phyloP scores from a whole-genome alignment of 2,113 vertebrate genomes.

The Tringa solitaria region DNA sequence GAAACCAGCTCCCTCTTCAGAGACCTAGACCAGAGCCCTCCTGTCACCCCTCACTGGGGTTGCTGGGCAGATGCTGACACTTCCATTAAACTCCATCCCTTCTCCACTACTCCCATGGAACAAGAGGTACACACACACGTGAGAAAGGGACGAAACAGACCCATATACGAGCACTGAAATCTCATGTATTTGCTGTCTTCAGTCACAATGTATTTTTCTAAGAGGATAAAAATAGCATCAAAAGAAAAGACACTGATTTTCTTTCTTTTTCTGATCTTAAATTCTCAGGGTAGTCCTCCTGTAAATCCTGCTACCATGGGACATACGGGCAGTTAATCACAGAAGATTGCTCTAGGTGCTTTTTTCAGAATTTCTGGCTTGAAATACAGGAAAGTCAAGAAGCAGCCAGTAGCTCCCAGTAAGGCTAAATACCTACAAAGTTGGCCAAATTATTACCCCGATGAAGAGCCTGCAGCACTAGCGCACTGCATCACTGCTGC shows the following conservation, averaged over 20 bases:
- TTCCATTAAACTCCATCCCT: not conserved
- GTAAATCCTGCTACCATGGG: not conserved
- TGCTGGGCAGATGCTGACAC: not conserved
- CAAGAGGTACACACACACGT: fast-evolving
- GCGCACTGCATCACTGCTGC: not conserved
- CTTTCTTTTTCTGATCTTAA: not conserved
- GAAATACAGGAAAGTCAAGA: not conserved
- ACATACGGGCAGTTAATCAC: not conserved
- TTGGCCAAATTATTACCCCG: fast-evolving
- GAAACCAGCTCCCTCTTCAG: not conserved
- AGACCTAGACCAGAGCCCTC: not conserved
- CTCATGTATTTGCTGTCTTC: not conserved
- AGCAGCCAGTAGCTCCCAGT: not conserved
- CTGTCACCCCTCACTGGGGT: not conserved
- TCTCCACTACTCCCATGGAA: not conserved
- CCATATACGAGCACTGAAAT: fast-evolving
- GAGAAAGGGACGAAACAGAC: not conserved
- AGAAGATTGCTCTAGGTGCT: not conserved
- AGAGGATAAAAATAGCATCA: not conserved
- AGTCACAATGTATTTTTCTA: not conserved
- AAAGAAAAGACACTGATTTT: not conserved
- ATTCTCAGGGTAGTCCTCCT: not conserved
- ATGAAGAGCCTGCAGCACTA: not conserved
- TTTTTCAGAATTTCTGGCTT: not conserved
- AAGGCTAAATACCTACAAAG: not conserved